Percentiles rank a stretch among this genome's conserved stretches.
Evolutionary conservation across 2,113 vertebrate genomes (phyloP).

Genomic region (Heterochromis multidens): DNA sequence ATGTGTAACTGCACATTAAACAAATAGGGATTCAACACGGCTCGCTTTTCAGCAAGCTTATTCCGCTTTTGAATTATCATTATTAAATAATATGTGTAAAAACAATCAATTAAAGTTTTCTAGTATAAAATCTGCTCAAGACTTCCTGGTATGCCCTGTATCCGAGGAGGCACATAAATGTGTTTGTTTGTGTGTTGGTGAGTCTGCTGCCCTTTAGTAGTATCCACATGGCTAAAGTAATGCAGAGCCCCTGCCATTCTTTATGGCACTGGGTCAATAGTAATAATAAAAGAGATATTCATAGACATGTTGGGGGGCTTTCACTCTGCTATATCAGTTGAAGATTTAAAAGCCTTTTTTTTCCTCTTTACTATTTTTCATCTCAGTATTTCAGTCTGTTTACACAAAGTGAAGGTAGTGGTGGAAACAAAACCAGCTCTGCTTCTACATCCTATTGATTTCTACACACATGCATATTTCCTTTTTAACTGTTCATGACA

Average conservation of each 20-base stretch:
- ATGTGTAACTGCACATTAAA: not conserved
- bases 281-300: slow-evolving; percentile 77
- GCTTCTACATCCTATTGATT: slow-evolving; percentile 6
- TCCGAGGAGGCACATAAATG: not conserved
- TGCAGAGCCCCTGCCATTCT: slow-evolving; percentile 56
- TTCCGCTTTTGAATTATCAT: not conserved
- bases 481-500: not conserved
- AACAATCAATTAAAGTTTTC: not conserved
- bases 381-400: slow-evolving; percentile 54
- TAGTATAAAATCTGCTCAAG: not conserved
- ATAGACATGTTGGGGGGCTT: slow-evolving; percentile 55
- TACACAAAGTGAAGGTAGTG: slow-evolving; percentile 41
- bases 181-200: not conserved
- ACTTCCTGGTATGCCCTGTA: not conserved
- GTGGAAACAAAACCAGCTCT: slow-evolving; percentile 55
- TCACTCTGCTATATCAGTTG: slow-evolving; percentile 53
- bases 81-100: not conserved
- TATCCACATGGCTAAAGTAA: slow-evolving; percentile 55
- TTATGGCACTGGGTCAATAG: slow-evolving; percentile 71
- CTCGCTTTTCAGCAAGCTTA: not conserved
- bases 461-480: slow-evolving; percentile 2
- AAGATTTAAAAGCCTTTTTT: slow-evolving; percentile 71
- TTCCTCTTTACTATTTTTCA: not conserved
- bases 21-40: not conserved
- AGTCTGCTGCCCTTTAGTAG: slow-evolving; percentile 30